Base-by-base conservation (phyloP, 1,140 invertebrate species). In the Drosophila gunungcola region DNA sequence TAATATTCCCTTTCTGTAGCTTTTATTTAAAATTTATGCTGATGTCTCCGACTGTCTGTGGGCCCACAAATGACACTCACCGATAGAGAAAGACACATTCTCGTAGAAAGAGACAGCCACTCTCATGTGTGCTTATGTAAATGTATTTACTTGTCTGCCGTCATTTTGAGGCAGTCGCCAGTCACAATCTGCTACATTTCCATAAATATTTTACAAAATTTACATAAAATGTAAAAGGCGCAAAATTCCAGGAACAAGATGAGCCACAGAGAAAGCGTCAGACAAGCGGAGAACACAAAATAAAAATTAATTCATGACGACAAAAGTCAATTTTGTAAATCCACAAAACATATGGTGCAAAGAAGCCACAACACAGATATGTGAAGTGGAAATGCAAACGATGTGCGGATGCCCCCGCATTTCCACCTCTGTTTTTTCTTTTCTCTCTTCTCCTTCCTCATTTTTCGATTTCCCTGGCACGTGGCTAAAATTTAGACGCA, bases 11-110 rank as follows among this genome's bases (percentile, higher is more conserved):
- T 88, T 88, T 88, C 54, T 78, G 57, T 70, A 76, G 80, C 77
- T 80, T 89, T 89, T 88, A 84, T 88, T 84, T 88, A 78, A 88
- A 88, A 88, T 88, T 84, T 88, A 88, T 88, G 84, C 84, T 88
- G 84, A 88, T 88, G 85, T 88, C 79, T 83, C 77, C 61, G 67
- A 65, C 64, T 68, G 77, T 84, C 80, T 85, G 68, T 65, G 69
- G 45, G 65, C 34, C 39, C 53, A 48, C 60, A 81, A 62, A 72
- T 61, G 48, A 61, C 29, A 63, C 34, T 70, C 12, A 46, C 38
- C 43, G 43, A 32, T 29, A 21, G 25, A 42, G 25, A 42, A 9
- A 6, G 25, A 11, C 12, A 36, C 34, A 52, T 4, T 0, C 13
- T 16, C 32, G 9, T 7, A 34, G 32, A 21, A 21, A 39, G 11